Conservation (phyloP, 23 tunicate species). For the Oikopleura vanhoeffeni region DNA sequence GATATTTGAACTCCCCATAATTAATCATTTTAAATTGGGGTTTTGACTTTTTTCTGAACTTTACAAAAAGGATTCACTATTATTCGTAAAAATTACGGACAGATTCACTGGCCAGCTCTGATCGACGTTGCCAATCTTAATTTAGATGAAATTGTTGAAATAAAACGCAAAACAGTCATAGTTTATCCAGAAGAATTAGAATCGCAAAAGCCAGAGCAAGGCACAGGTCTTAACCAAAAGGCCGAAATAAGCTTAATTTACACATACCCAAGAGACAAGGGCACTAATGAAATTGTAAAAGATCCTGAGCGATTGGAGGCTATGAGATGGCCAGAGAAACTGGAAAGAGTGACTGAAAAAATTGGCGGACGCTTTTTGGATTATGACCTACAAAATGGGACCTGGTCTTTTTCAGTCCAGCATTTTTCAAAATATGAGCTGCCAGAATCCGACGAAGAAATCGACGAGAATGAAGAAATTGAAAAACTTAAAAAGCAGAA, state of each 20-base stretch:
- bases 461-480: background rate
- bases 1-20: no score
- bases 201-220: constrained; percentile 34
- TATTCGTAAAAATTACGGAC: constrained; percentile 29
- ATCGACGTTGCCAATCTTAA: constrained; percentile 41
- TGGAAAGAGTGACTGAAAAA: constrained; percentile 54
- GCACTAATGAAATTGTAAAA: constrained; percentile 41
- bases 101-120: constrained; percentile 48
- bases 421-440: constrained; percentile 97
- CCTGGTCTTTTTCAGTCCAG: constrained; percentile 85
- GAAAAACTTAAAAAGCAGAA: background rate
- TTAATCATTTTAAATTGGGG: no score
- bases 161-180: constrained; percentile 64
- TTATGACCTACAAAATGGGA: constrained; percentile 51
- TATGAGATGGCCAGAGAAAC: constrained; percentile 52
- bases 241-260: constrained; percentile 60
- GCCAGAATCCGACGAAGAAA: constrained; percentile 62
- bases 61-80: background rate
- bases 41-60: no score
- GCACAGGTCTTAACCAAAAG: constrained; percentile 56
- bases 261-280: constrained; percentile 75
- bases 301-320: constrained; percentile 32
- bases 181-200: constrained; percentile 71
- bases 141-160: constrained; percentile 63
- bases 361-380: constrained; percentile 77